These are phyloP conservation scores for Microtus oregoni DNA, from an alignment of 2,113 vertebrate species.

Conservation along the genomic window DNA sequence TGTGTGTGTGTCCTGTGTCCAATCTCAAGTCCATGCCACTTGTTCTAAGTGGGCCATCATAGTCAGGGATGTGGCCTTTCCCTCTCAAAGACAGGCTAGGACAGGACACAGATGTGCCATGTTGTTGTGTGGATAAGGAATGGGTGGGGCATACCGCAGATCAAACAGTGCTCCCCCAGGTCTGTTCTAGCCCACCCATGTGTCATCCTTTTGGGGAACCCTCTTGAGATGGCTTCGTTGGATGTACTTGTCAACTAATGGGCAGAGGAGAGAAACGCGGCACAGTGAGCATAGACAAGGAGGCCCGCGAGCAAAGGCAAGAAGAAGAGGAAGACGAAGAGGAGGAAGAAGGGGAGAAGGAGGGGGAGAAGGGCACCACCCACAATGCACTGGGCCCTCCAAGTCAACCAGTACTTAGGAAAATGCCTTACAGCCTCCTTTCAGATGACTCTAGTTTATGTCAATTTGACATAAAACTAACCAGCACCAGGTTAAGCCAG, in stretches of 20 bases:
- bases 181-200: too few relatives aligned
- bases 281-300: not conserved
- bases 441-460: not conserved
- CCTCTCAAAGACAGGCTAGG: not conserved
- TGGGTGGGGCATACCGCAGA: rapidly evolving
- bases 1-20: too few relatives aligned
- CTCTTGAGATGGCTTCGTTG: rapidly evolving
- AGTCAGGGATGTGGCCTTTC: not conserved
- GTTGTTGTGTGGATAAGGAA: not conserved
- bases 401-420: not conserved
- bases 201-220: rapidly evolving
- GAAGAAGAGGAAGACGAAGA: not conserved
- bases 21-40: not conserved
- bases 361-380: not conserved
- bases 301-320: not conserved
- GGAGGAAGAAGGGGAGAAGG: not conserved
- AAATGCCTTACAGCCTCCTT: not conserved
- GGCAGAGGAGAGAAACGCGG: not conserved
- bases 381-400: not conserved
- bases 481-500: not conserved
- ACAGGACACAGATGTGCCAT: rapidly evolving
- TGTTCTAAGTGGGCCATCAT: too few relatives aligned
- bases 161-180: not conserved
- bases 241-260: rapidly evolving
- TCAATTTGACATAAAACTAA: not conserved